Base-by-base conservation (phyloP, 1,140 invertebrate species). In the Copidosoma floridanum region DNA sequence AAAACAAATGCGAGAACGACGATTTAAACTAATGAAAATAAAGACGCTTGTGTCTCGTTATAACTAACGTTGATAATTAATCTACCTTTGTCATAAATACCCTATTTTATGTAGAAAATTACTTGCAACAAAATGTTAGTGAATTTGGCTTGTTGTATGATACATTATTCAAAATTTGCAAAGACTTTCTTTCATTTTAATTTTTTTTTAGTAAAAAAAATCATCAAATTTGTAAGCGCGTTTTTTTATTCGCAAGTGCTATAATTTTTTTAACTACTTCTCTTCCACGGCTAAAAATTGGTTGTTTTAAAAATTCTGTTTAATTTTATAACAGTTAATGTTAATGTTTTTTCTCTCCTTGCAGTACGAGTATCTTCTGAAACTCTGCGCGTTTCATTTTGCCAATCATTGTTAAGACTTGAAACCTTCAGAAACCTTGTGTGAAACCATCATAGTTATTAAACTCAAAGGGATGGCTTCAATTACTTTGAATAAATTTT, bases 141-240 rank as follows among this genome's bases (percentile, higher is more conserved):
- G 43, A 32, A 7, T 47, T 54, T 38, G 43, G 41, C 51, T 55
- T 61, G 53, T 50, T 56, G 46, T 56, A 51, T 23, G 51, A 61
- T 61, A 62, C 40, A 55, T 55, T 56, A 32, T 61, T 50, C 59
- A 48, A 54, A 54, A 54, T 61, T 54, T 23, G 26, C 54, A 47
- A 43, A 60, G 38, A 61, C n/a, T n/a, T n/a, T n/a, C n/a, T n/a
- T n/a, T n/a, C n/a, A n/a, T n/a, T n/a, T n/a, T n/a, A n/a, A n/a
- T n/a, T 55, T 48, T 54, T 61, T 32, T 32, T 40, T 32, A 44
- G 16, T 16, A 61, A 32, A 55, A 29, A 48, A 32, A 16, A 8
- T 14, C 43, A 55, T 53, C 20, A 61, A 48, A 46, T 20, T 55
- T 32, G 12, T 21, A 23, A 38, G 24, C 46, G 46, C 16, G 38